phyloP scores from a whole-genome alignment of 2,113 vertebrate species.

The Bambusicola thoracicus region DNA sequence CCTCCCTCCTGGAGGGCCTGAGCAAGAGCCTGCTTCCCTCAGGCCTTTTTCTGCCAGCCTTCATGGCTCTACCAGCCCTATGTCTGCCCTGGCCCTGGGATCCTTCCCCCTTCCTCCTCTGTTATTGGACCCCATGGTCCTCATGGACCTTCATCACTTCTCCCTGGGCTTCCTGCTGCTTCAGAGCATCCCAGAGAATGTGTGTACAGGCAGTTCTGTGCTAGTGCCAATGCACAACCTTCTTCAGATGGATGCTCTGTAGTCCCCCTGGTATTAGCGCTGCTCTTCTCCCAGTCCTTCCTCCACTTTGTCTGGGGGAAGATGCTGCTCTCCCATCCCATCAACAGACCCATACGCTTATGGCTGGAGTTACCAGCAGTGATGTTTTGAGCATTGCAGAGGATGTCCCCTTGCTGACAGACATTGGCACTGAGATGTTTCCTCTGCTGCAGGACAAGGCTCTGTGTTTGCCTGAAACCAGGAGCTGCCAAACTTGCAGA shows the following conservation, averaged over 20 bases:
- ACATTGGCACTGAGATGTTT: not conserved
- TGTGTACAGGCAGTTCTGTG: too few relatives aligned
- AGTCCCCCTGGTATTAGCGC: fast-evolving
- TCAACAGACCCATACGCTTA: not conserved
- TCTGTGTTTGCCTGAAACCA: not conserved
- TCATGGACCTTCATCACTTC: not conserved
- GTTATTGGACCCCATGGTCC: not conserved
- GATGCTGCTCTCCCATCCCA: not conserved
- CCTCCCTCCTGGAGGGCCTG: not conserved
- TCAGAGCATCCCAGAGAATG: fast-evolving
- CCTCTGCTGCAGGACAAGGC: not conserved
- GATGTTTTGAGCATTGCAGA: not conserved
- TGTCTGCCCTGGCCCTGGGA: not conserved
- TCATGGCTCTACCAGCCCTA: not conserved
- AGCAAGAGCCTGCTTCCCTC: not conserved
- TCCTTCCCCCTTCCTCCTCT: not conserved
- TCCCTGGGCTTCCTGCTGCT: not conserved
- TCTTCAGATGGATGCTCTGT: not conserved
- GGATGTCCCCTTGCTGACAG: not conserved
- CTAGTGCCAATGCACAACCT: not conserved
- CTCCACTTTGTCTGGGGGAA: not conserved
- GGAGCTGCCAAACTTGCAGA: not conserved
- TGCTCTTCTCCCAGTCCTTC: not conserved
- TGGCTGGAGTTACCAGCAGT: not conserved
- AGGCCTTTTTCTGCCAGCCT: not conserved